Base-by-base conservation (phyloP, 2,888 invertebrate species). In the Tetragonula carbonaria region DNA sequence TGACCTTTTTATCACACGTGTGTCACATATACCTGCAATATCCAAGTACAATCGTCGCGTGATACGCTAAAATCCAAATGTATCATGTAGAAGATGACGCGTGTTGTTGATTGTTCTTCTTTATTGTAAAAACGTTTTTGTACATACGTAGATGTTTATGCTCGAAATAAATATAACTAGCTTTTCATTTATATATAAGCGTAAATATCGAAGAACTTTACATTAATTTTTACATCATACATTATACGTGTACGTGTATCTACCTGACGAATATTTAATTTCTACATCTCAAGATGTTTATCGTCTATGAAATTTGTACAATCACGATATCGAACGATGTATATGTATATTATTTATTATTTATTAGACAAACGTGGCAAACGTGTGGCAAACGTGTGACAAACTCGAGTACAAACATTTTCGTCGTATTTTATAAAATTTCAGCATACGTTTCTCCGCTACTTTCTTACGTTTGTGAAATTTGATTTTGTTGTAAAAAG, bases 401-500 rank as follows among this genome's bases (percentile, higher is more conserved):
- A 28, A 28, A 18, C 13, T 51, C n/a, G 65, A 38, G 13, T 51
- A 23, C 14, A 57, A 74, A 23, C 38, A 28, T 50, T 70, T 21
- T 28, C 21, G 23, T 50, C 14, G 3, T 65, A 14, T 21, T 14
- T 38, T 21, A 57, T 23, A 57, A 50, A 59, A 45, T 28, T 59
- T 18, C 6, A 59, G n/a, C 6, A 53, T 38, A 5, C 18, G 8
- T 53, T 75, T 14, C 16, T 68, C 38, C 62, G 23, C 63, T 59
- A n/a, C 33, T 57, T 73, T 57, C 4, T 23, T 51, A 2, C 57
- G 33, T 53, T 74, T 55, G 16, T 33, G 38, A 71, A 65, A 33
- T 57, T 59, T 28, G 80, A 70, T 83, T 70, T 78, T 18, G 51
- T 51, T 74, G 70, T 74, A 72, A 59, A 71, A 68, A 78, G 85